Evolutionary conservation across 2,797 vertebrate species (phyloP).

Genomic region (Cryptoblepharus egeriae): DNA sequence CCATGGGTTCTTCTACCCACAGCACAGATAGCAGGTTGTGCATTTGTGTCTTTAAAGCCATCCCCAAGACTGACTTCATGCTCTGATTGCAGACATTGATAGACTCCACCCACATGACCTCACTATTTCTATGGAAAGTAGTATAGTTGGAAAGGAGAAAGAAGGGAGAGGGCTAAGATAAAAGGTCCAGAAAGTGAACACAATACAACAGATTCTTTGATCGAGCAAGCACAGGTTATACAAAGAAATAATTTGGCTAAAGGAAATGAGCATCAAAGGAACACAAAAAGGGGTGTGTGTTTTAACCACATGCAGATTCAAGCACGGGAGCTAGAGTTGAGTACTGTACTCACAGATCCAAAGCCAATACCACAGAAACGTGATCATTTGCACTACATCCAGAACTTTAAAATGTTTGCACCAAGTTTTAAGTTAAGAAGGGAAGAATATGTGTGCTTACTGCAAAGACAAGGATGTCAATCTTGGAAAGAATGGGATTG

Average conservation of each 20-base stretch:
- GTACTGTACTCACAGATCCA: background rate
- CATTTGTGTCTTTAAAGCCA: background rate
- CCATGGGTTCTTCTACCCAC: background rate
- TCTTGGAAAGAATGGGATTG: background rate
- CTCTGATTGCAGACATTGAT: background rate
- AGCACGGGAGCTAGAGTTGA: background rate
- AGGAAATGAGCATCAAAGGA: background rate
- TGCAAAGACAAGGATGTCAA: background rate
- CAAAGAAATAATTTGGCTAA: constrained; percentile 3
- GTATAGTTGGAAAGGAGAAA: background rate
- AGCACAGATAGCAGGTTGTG: background rate
- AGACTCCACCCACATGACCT: background rate
- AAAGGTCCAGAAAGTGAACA: background rate
- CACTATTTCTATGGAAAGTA: constrained; percentile 9
- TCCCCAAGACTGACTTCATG: background rate
- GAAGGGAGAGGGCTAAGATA: background rate
- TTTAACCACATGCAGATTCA: background rate
- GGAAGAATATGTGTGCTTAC: background rate
- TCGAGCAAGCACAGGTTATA: background rate
- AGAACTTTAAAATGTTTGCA: background rate
- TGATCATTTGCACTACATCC: background rate
- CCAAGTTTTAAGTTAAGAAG: background rate
- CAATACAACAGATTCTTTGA: constrained; percentile 11
- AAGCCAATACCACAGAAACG: background rate
- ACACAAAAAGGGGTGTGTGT: background rate